Percentiles rank a stretch among this genome's conserved stretches.
phyloP scores from a whole-genome alignment of 1,140 invertebrate species.

The Papilio glaucus region DNA sequence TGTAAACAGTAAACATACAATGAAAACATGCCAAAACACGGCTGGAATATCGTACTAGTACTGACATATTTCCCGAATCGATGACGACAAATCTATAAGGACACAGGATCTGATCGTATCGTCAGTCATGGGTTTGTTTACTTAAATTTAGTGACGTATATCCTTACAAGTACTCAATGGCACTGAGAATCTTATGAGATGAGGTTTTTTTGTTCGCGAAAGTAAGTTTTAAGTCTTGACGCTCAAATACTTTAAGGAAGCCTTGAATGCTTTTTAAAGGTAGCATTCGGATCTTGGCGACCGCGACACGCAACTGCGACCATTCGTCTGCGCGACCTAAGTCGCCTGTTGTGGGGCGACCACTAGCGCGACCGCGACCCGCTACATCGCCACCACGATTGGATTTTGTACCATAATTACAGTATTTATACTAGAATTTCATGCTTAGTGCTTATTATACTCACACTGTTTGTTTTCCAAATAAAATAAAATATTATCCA shows the following conservation, averaged over 20 bases:
- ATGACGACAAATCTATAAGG: background rate
- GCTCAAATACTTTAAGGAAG: background rate
- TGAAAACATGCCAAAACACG: background rate
- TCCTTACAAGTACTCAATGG: background rate
- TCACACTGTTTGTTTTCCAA: too few relatives aligned
- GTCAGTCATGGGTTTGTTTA: background rate
- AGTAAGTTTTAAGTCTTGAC: background rate
- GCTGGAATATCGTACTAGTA: slow-evolving; percentile 2
- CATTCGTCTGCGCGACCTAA: too few relatives aligned
- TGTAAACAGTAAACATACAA: slow-evolving; percentile 6
- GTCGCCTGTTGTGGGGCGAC: too few relatives aligned
- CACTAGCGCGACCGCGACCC: too few relatives aligned
- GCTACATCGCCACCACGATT: too few relatives aligned
- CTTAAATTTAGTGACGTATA: background rate
- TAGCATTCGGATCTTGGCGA: too few relatives aligned
- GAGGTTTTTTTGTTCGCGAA: background rate
- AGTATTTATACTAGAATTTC: too few relatives aligned
- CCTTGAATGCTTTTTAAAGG: background rate
- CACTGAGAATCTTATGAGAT: background rate
- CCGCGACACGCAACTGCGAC: too few relatives aligned
- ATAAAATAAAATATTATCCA: too few relatives aligned
- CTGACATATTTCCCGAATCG: slow-evolving; percentile 7
- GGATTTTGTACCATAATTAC: too few relatives aligned
- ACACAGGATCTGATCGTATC: background rate
- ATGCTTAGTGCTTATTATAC: too few relatives aligned